Conservation (phyloP, 2,113 vertebrate species). For the Muscicapa adusta region DNA sequence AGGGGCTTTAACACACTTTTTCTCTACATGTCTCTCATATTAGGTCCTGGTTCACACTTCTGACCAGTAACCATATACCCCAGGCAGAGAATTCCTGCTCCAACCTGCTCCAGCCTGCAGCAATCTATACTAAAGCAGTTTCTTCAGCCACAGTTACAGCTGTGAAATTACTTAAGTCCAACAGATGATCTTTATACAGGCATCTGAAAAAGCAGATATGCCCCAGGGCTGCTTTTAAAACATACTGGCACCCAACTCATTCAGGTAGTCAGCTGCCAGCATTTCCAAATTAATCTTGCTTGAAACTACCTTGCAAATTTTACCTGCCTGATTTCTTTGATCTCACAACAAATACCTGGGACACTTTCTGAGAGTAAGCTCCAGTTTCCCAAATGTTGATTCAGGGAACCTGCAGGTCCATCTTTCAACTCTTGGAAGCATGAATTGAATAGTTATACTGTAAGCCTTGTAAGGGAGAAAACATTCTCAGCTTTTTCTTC, state of each 20-base stretch:
- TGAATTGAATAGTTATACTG: background rate
- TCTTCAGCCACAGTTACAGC: background rate
- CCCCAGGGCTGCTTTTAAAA: background rate
- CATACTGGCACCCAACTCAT: background rate
- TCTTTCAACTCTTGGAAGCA: background rate
- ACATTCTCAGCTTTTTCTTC: background rate
- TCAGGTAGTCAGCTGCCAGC: background rate
- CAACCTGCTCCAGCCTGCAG: background rate
- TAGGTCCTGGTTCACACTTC: fast-evolving
- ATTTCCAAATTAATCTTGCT: background rate
- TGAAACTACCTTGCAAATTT: background rate
- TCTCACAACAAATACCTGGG: background rate
- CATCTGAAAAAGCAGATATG: background rate
- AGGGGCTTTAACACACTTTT: background rate
- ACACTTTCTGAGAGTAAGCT: background rate
- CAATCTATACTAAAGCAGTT: background rate
- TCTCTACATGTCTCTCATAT: background rate
- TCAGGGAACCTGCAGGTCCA: background rate
- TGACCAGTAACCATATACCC: background rate
- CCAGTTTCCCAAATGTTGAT: background rate
- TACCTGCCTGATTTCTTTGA: background rate
- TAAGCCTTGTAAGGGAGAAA: background rate
- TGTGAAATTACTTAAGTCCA: background rate
- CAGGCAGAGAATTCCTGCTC: background rate
- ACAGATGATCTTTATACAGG: background rate